Conservation (phyloP, 2,888 invertebrate species). For the Ophion slaviceki region DNA sequence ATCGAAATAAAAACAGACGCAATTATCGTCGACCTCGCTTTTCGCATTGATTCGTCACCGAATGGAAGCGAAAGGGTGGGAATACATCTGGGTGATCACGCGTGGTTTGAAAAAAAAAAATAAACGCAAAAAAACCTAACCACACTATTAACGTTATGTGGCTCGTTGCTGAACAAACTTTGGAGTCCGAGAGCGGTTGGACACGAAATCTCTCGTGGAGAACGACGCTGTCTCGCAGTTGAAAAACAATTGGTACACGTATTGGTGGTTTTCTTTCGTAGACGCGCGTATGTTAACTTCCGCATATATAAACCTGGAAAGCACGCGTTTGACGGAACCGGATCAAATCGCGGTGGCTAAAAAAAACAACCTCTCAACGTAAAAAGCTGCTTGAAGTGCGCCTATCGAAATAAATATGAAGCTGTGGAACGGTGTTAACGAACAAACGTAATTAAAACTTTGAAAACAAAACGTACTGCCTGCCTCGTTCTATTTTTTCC, state of each 20-base stretch:
- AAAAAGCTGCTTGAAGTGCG: slow-evolving; percentile 12
- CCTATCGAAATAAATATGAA: not conserved
- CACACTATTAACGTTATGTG: slow-evolving; percentile 53
- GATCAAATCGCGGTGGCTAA: slow-evolving; percentile 32
- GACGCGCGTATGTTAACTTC: slow-evolving; percentile 32
- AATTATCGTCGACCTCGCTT: not conserved
- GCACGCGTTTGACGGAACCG: slow-evolving; percentile 16
- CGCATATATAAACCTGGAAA: slow-evolving; percentile 3
- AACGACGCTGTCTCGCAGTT: slow-evolving; percentile 32
- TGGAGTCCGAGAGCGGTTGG: not conserved
- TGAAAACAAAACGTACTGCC: slow-evolving; percentile 2
- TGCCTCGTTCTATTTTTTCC: not conserved
- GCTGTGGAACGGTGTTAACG: not conserved
- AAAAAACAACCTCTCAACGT: slow-evolving; percentile 28
- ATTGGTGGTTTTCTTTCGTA: slow-evolving; percentile 39
- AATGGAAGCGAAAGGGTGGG: not conserved
- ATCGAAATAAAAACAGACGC: slow-evolving; percentile 14
- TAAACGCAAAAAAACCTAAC: slow-evolving; percentile 25
- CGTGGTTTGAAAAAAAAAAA: slow-evolving; percentile 31
- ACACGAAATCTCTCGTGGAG: slow-evolving; percentile 14
- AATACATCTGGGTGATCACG: slow-evolving; percentile 12
- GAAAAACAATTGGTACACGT: slow-evolving; percentile 54
- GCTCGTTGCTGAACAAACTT: slow-evolving; percentile 53
- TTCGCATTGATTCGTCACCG: slow-evolving; percentile 30
- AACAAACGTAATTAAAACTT: not conserved